Evolutionary conservation across 2,888 invertebrate genomes (phyloP).

Genomic region (Xanthorhoe designata): DNA sequence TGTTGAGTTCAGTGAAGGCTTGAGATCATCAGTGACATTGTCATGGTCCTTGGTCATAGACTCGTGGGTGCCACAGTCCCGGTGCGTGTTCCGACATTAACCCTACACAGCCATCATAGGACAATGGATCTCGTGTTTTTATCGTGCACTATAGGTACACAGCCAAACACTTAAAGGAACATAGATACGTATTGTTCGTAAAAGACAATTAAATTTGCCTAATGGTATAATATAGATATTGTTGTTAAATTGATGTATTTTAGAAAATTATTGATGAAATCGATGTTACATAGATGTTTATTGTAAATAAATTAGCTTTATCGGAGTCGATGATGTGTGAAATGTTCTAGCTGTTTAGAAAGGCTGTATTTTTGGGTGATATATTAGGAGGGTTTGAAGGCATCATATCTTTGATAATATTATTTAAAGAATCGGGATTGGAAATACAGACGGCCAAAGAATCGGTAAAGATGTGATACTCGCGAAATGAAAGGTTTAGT

Average conservation of each 20-base stretch:
- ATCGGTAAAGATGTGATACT: slow-evolving; percentile 80
- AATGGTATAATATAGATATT: slow-evolving; percentile 75
- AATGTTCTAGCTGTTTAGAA: slow-evolving; percentile 78
- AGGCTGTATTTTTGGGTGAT: slow-evolving; percentile 85
- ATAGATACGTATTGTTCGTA: slow-evolving; percentile 68
- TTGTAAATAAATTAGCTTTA: slow-evolving; percentile 78
- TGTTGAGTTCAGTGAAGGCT: not conserved
- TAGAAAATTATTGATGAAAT: slow-evolving; percentile 84
- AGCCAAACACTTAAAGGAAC: slow-evolving; percentile 19
- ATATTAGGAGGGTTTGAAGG: slow-evolving; percentile 76
- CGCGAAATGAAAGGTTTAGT: slow-evolving; percentile 68
- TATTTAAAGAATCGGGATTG: slow-evolving; percentile 59
- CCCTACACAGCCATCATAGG: slow-evolving; percentile 26
- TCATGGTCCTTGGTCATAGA: not conserved
- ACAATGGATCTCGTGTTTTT: slow-evolving; percentile 24
- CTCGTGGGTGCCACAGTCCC: not conserved
- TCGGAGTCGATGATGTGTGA: slow-evolving; percentile 68
- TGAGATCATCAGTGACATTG: not conserved
- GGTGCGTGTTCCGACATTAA: slow-evolving; percentile 9
- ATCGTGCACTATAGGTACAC: slow-evolving; percentile 12
- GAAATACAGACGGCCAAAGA: slow-evolving; percentile 47
- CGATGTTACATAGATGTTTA: slow-evolving; percentile 86
- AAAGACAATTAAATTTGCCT: slow-evolving; percentile 73
- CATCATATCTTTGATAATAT: slow-evolving; percentile 80
- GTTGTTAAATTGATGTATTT: slow-evolving; percentile 85